Base-by-base conservation (phyloP, 2,113 vertebrate species). In the Gymnocephalus cernua region DNA sequence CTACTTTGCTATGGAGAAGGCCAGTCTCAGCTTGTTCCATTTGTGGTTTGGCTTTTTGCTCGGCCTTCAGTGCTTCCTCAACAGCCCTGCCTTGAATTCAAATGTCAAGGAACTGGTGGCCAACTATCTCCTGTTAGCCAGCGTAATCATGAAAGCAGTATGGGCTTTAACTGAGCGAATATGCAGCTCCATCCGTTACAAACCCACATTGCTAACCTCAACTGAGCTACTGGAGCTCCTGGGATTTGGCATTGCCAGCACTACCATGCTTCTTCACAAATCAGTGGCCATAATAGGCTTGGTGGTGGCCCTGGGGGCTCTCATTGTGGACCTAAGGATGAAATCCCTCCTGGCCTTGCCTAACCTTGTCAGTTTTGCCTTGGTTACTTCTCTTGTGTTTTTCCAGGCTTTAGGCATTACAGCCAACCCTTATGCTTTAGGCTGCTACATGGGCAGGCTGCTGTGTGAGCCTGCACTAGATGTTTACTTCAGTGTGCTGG, bases 1-100 rank as follows among this genome's bases (percentile, higher is more conserved):
- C 82, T 99, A 99, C 94, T 99, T 99, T 93, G 96, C 96, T 35
- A 99, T 99, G 97, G 96, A 98, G 94, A 94, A 96, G 45, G 98
- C 98, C 89, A 99, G 97, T 79, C 88, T 97, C 86, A 98, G 97
- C 90, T 94, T 99, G 61, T 98, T 97, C 86, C 97, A 97, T 89
- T 94, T 99, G 87, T 99, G 98, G 98, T 97, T 96, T 84, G 97
- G 98, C 90, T 99, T 99, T 90, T 93, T 99, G 83, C 97, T 99
- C 50, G 98, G 98, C 35, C 97, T 99, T 29, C 94, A 99, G 38
- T 99, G 98, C 93, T 98, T 99, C 93, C 95, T 99, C 77, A 97
- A 98, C 90, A 96, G 95, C 92, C 94, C 95, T 6, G 74, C 90
- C 18, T 95, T 99, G 91, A 95, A 96, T 84, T 93, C 71, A 0